phyloP scores from a whole-genome alignment of 2,888 invertebrate genomes.

The Drosophila sordidula region DNA sequence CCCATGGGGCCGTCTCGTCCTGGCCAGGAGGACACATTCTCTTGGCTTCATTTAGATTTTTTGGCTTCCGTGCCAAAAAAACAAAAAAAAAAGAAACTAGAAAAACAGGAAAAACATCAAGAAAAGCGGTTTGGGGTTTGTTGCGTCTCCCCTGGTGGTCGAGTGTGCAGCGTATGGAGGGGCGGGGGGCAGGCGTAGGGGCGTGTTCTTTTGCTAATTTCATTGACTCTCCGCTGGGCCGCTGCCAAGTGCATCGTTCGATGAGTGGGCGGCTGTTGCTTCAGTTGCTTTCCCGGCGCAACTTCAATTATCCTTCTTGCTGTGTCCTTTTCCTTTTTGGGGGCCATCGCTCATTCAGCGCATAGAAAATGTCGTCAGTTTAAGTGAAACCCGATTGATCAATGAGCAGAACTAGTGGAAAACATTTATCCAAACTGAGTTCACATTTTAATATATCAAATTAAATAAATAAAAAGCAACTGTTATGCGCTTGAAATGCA shows the following conservation, averaged over 20 bases:
- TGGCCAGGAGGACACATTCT: constrained; percentile 60
- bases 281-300: constrained; percentile 18
- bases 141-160: constrained; percentile 25
- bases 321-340: constrained; percentile 2
- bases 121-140: constrained; percentile 45
- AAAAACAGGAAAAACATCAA: constrained; percentile 25
- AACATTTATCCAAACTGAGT: not conserved
- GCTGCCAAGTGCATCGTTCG: constrained; percentile 57
- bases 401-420: not conserved
- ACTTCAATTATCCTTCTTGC: constrained; percentile 53
- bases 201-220: constrained; percentile 69
- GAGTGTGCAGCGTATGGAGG: not conserved
- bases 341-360: constrained; percentile 15
- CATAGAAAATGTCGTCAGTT: constrained; percentile 2
- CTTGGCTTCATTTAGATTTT: constrained; percentile 77
- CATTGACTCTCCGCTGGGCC: constrained; percentile 66
- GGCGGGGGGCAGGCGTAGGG: constrained; percentile 1
- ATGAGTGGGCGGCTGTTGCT: constrained; percentile 59
- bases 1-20: constrained; percentile 8
- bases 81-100: constrained; percentile 9
- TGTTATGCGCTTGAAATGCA: too few species aligned
- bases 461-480: not conserved
- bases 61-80: constrained; percentile 76
- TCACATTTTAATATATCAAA: not conserved
- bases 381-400: constrained; percentile 27